Percentiles rank a stretch among this genome's conserved stretches.
Conservation (phyloP, 1,140 invertebrate genomes). For the Tigriopus japonicus region DNA sequence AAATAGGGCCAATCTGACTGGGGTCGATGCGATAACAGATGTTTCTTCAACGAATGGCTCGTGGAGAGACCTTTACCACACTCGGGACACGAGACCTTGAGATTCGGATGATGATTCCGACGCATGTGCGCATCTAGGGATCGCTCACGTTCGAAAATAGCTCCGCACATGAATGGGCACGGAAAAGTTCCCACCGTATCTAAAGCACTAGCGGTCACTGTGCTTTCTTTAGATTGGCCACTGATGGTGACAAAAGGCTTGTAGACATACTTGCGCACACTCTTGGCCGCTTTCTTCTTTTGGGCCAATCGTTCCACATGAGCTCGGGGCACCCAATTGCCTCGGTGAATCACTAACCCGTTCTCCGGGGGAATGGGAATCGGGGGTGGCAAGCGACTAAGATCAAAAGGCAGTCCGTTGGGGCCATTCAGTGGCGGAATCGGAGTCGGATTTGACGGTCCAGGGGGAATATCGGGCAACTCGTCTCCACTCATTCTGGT, state of each 20-base stretch:
- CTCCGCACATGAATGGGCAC: background rate
- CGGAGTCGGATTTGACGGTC: too few relatives aligned
- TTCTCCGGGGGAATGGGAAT: too few relatives aligned
- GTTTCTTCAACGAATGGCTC: background rate
- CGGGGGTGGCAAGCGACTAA: too few relatives aligned
- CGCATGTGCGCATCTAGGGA: background rate
- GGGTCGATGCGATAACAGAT: background rate
- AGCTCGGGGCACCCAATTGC: background rate
- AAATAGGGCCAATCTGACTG: constrained; percentile 3
- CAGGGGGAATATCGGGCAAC: too few relatives aligned
- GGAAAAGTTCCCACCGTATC: background rate
- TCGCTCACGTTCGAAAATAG: background rate
- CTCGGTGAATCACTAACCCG: background rate
- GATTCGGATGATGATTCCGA: constrained; percentile 1
- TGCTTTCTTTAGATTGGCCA: background rate
- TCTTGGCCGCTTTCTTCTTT: too few relatives aligned
- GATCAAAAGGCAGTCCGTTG: too few relatives aligned
- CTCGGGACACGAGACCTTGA: background rate
- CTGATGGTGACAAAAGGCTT: background rate
- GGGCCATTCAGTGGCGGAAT: too few relatives aligned
- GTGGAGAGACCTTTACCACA: constrained; percentile 5
- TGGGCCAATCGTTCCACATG: too few relatives aligned
- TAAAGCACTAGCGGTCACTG: background rate
- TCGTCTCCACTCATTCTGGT: too few relatives aligned
- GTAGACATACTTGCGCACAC: background rate